These are phyloP conservation scores for Patagioenas fasciata DNA, from an alignment of 2,113 vertebrate genomes.

Conservation along the genomic window DNA sequence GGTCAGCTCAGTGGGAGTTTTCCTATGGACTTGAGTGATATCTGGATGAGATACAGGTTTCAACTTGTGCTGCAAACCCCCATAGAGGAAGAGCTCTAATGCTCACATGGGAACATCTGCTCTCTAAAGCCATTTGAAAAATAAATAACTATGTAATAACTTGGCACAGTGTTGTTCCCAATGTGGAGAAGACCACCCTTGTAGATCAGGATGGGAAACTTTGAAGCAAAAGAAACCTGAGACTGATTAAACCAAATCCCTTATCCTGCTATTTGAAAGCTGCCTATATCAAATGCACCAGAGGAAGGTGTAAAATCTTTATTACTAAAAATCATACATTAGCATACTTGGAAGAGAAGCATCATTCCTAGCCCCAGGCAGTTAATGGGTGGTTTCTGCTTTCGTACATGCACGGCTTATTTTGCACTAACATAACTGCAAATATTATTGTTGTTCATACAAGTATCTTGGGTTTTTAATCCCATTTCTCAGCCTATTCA, in stretches of 20 bases:
- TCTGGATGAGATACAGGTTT: not conserved
- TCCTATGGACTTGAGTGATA: not conserved
- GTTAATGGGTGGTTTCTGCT: not conserved
- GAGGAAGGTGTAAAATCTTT: not conserved
- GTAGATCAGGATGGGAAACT: not conserved
- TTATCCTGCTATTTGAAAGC: not conserved
- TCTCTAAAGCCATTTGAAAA: slow-evolving; percentile 18
- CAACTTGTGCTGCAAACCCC: not conserved
- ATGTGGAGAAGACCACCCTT: slow-evolving; percentile 32
- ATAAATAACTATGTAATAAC: not conserved
- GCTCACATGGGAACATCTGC: not conserved
- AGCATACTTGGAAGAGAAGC: not conserved
- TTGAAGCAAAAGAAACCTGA: not conserved
- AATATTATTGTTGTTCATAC: not conserved
- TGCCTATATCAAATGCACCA: not conserved
- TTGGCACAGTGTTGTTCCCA: slow-evolving; percentile 23
- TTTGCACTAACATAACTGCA: not conserved
- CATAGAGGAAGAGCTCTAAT: not conserved
- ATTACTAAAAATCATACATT: not conserved
- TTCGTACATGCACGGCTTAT: not conserved
- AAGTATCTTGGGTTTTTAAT: not conserved
- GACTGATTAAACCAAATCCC: not conserved
- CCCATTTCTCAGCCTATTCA: not conserved
- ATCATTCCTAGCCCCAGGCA: not conserved
- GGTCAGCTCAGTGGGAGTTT: not conserved